Evolutionary conservation across 2,797 vertebrate species (phyloP), one percentile per base, ranked within the genome.

Genomic region (Cottoperca gobio): DNA sequence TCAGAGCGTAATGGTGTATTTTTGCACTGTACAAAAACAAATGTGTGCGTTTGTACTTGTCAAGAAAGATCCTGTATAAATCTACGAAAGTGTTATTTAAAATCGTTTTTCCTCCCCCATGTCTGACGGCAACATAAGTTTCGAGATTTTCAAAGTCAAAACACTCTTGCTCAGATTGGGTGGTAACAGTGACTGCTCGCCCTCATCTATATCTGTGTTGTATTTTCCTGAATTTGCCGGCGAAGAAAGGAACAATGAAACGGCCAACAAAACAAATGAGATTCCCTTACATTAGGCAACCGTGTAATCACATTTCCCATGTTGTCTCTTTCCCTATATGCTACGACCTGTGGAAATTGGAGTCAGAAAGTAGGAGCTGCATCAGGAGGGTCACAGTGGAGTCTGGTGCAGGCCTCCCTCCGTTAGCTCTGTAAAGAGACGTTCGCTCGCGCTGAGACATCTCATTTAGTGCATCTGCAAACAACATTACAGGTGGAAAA

Each of bases 401-500:
- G 80, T 67, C 59, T 0, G 52, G 71, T 40, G 84, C 70, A 26
- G 86, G 89, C 84, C 86, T 79, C 69, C 60, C 48, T 70, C 69
- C 17, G 50, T 82, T 62, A 79, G 82, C 86, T 87, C 78, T 83
- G 86, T 91, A 88, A 82, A 54, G 77, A 86, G 75, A 73, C 24
- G 19, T 12, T 78, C 23, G 54, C 86, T 76, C 76, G 79, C 21
- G 40, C 83, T 74, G 81, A 90, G 90, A 92, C 85, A 60, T 92
- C 92, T 92, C 88, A 91, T 93, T 90, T 91, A 85, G 90, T 87
- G 89, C 79, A 59, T 90, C 88, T 90, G 81, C 91, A 92, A 93
- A 94, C 91, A 85, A 83, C 89, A 91, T 94, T 94, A 93, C 87
- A 93, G 91, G 90, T 91, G 89, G 91, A 93, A 90, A 92, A 81